phyloP scores from a whole-genome alignment of 2,797 vertebrate genomes.

The Peromyscus melanophrys region DNA sequence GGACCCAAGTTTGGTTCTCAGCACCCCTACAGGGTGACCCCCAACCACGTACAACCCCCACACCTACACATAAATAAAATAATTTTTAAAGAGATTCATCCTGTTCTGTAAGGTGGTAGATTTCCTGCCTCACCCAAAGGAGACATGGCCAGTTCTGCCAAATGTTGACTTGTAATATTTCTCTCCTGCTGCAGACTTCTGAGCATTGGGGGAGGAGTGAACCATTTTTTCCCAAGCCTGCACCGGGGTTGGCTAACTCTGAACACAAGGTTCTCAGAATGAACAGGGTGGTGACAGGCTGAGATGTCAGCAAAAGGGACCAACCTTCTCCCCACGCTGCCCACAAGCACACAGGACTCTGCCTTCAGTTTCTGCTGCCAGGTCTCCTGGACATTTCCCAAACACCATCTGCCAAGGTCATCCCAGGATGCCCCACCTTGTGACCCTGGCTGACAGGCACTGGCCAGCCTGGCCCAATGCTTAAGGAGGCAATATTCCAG shows the following conservation, averaged over 20 bases:
- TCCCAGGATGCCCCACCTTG: not conserved
- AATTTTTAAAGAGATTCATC: not conserved
- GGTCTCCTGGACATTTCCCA: not conserved
- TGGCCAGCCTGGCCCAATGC: not conserved
- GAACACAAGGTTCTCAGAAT: not conserved
- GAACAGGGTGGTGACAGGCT: not conserved
- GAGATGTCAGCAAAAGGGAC: constrained; percentile 2
- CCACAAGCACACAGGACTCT: not conserved
- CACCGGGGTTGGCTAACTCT: not conserved
- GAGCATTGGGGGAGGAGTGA: not conserved
- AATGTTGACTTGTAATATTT: not conserved
- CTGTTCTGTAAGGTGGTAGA: not conserved
- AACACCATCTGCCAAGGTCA: constrained; percentile 19
- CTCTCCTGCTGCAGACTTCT: not conserved
- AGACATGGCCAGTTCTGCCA: not conserved
- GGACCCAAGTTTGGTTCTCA: not conserved
- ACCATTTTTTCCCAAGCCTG: not conserved
- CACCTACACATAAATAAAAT: not conserved
- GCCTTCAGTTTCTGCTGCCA: not conserved
- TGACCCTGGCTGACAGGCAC: not conserved
- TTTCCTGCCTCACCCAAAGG: not conserved
- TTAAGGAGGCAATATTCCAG: not conserved
- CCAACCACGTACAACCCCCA: not conserved
- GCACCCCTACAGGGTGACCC: not conserved
- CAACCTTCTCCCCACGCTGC: not conserved